A percentile compares a stretch with the other conserved stretches of the same genome.
Conservation (phyloP, 2,797 vertebrate species). For the Lates japonicus region DNA sequence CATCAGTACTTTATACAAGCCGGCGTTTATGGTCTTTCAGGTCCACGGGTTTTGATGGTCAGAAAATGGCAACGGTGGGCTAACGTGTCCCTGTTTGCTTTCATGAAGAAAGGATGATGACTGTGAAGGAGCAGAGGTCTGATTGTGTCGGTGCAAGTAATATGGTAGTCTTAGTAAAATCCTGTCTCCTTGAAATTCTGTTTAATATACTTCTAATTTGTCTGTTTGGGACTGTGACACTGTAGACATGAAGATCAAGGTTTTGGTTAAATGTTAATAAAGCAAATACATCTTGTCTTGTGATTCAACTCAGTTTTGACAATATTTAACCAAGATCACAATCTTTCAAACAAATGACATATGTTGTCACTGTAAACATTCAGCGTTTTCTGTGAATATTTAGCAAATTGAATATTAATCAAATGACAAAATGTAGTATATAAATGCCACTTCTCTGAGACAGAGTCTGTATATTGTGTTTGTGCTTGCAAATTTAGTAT, state of each 20-base stretch:
- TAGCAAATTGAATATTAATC: background rate
- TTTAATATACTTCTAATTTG: background rate
- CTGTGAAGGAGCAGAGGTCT: background rate
- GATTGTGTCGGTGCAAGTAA: constrained; percentile 6
- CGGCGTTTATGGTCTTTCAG: constrained; percentile 15
- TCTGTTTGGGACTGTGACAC: constrained; percentile 8
- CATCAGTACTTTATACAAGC: constrained; percentile 36
- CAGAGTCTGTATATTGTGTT: background rate
- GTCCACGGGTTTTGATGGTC: constrained; percentile 10
- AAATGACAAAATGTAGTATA: background rate
- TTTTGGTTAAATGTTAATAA: background rate
- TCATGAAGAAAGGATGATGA: constrained; percentile 4
- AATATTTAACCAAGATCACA: background rate
- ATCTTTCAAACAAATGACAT: background rate
- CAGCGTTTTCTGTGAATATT: background rate
- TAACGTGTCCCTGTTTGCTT: constrained; percentile 21
- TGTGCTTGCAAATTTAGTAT: constrained; percentile 36
- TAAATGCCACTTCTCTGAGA: background rate
- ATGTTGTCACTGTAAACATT: too few relatives aligned
- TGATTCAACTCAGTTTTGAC: background rate
- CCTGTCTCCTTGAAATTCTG: background rate
- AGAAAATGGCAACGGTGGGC: constrained; percentile 15
- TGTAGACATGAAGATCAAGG: background rate
- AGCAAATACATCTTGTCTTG: background rate
- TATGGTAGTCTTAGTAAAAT: background rate